Base-by-base conservation (phyloP, 1,140 invertebrate genomes). In the Phocides pigmalion region DNA sequence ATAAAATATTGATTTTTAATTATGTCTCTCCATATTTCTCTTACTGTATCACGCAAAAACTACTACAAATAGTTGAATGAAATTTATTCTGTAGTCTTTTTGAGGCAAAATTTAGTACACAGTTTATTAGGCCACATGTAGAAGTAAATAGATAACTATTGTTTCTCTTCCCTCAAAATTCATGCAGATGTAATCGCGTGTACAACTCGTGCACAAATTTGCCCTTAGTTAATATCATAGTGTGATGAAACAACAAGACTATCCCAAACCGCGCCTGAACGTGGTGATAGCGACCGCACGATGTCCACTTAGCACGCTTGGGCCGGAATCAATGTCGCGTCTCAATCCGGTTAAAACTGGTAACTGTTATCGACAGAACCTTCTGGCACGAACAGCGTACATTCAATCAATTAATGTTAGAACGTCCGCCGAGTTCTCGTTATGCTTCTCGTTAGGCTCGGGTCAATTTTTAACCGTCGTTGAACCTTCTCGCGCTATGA, bases 331-430 rank as follows among this genome's bases (percentile, higher is more conserved):
- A 44, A 28, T 63, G 59, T 50, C 42, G 61, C 47, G 54, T 62
- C 67, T 28, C 25, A 22, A 64, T 59, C 68, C 64, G 35, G 59
- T 66, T 66, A 4, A 8, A 67, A 67, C 68, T 47, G 42, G 68
- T 67, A 61, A 54, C 12, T 62, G 62, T 65, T 65, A 62, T 70
- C 50, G 62, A 17, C 41, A 58, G 54, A 59, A 59, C 54, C 54
- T 59, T 59, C 54, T 59, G 54, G 54, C 54, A 59, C 22, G 39
- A 19, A 32, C 39, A 8, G 49, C 28, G 50, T 17, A 35, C 53
- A 46, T 44, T 46, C 41, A 32, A 59, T 59, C 42, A 46, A 44
- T 46, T 59, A 49, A 49, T 12, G 54, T 59, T 59, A n/a, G 54
- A 28, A n/a, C 41, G 41, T 44, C 54, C 35, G 22, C 22, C 25